Percentiles rank a stretch among this genome's conserved stretches.
Conservation (phyloP, 2,113 vertebrate genomes). For the Nesospiza acunhae region DNA sequence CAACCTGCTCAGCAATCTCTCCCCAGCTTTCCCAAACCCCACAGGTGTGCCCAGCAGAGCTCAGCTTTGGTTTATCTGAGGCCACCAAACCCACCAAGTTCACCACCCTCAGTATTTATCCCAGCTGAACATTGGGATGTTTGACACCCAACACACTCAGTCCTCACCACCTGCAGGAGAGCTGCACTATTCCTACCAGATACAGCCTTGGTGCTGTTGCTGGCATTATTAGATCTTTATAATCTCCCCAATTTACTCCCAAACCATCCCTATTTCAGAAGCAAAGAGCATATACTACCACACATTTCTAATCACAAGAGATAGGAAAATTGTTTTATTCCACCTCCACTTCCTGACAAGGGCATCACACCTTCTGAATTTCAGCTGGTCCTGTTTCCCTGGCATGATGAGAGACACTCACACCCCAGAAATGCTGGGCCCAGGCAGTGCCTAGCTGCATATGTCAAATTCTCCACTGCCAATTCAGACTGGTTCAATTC, state of each 20-base stretch:
- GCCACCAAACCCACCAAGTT: neutral
- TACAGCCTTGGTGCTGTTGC: neutral
- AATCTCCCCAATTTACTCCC: neutral
- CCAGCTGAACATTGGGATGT: neutral
- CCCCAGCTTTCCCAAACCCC: neutral
- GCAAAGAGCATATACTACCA: neutral
- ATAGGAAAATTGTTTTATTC: neutral
- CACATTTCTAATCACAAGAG: neutral
- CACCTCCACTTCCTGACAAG: neutral
- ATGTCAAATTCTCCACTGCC: slow-evolving; percentile 4
- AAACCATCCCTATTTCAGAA: neutral
- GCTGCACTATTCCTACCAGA: neutral
- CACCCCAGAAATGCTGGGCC: neutral
- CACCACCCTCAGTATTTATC: no score
- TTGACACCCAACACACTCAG: neutral
- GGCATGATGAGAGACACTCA: neutral
- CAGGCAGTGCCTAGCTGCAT: neutral
- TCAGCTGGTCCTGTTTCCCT: neutral
- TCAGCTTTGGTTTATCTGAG: neutral
- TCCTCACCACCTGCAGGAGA: neutral
- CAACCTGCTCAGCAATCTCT: neutral
- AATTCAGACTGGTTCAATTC: slow-evolving; percentile 2
- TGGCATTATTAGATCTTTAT: neutral
- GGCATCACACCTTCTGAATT: neutral
- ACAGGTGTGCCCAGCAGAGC: neutral